A percentile compares a stretch with the other conserved stretches of the same genome.
Evolutionary conservation across 35 echinoderm and acorn worm genomes (phyloP).

Genomic region (Eucidaris tribuloides): DNA sequence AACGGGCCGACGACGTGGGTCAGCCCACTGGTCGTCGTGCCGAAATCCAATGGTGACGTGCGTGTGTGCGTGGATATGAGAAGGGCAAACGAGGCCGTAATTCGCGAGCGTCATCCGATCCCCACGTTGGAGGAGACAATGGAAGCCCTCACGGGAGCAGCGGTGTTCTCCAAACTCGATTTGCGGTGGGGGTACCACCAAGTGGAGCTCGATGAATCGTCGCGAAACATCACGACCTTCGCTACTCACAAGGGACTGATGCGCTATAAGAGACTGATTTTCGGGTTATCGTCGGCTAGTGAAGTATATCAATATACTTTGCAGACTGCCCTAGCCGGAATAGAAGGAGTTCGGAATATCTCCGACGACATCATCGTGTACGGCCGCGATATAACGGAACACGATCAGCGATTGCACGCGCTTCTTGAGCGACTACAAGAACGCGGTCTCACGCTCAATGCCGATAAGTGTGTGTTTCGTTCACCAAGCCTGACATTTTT

Average conservation of each 20-base stretch:
- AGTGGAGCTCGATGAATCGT: constrained; percentile 21
- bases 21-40: constrained; percentile 12
- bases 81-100: constrained; percentile 52
- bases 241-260: constrained; percentile 30
- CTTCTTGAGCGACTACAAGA: neutral
- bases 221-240: constrained; percentile 52
- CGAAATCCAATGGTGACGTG: constrained; percentile 27
- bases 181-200: constrained; percentile 57
- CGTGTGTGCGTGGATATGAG: constrained; percentile 41
- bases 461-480: neutral
- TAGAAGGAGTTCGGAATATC: neutral
- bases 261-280: constrained; percentile 51
- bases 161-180: constrained; percentile 48
- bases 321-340: neutral
- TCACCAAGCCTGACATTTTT: neutral
- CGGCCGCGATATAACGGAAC: constrained; percentile 11
- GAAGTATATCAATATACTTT: constrained; percentile 53
- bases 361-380: constrained; percentile 34
- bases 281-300: constrained; percentile 34
- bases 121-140: constrained; percentile 54
- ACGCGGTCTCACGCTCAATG: constrained; percentile 31
- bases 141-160: constrained; percentile 5
- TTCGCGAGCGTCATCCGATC: constrained; percentile 46
- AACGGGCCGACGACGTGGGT: constrained; percentile 14
- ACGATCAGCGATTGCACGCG: neutral